These are phyloP conservation scores for Hirtodrosophila trivittata DNA, from an alignment of 2,888 invertebrate genomes.

Conservation along the genomic window DNA sequence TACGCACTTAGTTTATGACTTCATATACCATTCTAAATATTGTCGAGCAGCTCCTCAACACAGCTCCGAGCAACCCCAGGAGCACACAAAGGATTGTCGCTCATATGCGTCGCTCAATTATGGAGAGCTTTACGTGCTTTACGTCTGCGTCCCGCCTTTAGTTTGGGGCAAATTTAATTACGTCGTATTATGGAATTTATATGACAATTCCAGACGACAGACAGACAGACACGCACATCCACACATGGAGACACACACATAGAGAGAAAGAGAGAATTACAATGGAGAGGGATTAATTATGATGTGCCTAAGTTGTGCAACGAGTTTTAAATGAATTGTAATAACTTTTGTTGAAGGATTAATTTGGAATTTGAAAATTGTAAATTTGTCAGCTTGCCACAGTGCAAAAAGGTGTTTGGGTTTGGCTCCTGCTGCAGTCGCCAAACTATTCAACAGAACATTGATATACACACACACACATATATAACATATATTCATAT, in stretches of 20 bases:
- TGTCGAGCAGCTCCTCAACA: slow-evolving; percentile 18
- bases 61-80: slow-evolving; percentile 14
- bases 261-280: slow-evolving; percentile 45
- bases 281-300: slow-evolving; percentile 78
- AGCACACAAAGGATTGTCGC: slow-evolving; percentile 23
- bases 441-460: too few species aligned
- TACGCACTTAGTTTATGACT: slow-evolving; percentile 79
- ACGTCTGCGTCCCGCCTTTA: slow-evolving; percentile 51
- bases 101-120: slow-evolving; percentile 66
- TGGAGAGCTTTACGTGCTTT: slow-evolving; percentile 67
- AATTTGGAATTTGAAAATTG: slow-evolving; percentile 80
- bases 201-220: slow-evolving; percentile 70
- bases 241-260: slow-evolving; percentile 17
- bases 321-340: slow-evolving; percentile 80
- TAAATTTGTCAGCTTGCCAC: slow-evolving; percentile 72
- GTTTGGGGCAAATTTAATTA: slow-evolving; percentile 80
- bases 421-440: slow-evolving; percentile 1
- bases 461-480: too few species aligned
- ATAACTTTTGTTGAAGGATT: slow-evolving; percentile 81
- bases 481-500: too few species aligned
- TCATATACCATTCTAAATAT: slow-evolving; percentile 57
- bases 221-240: slow-evolving; percentile 36
- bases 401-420: too few species aligned
- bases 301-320: slow-evolving; percentile 77
- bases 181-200: slow-evolving; percentile 82